These are phyloP conservation scores for Papilio glaucus DNA, from an alignment of 1,140 invertebrate genomes.

Conservation along the genomic window DNA sequence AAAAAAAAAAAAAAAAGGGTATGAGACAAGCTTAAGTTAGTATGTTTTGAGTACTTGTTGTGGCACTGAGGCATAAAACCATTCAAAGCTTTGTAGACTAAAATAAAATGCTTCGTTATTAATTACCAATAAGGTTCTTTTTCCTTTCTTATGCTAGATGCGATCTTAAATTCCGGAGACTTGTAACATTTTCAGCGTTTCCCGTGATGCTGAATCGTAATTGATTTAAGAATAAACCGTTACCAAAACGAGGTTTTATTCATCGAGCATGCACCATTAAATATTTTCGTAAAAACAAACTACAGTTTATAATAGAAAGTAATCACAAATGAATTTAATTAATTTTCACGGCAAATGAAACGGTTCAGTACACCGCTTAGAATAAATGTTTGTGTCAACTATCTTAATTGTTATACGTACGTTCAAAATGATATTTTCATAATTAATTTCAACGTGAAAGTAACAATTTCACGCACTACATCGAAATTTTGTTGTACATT, in stretches of 20 bases:
- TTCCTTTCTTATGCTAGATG: too few species aligned
- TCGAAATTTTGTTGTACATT: not conserved
- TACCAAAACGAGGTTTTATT: not conserved
- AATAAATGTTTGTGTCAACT: not conserved
- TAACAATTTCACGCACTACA: not conserved
- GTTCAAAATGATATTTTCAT: not conserved
- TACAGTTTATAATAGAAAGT: not conserved
- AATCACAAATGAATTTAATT: conserved; percentile 1
- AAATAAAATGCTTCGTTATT: too few species aligned
- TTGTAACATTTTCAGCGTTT: not conserved
- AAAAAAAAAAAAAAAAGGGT: too few species aligned
- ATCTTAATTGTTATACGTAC: not conserved
- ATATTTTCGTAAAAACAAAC: not conserved
- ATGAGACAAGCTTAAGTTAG: too few species aligned
- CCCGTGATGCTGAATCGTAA: not conserved
- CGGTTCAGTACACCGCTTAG: not conserved
- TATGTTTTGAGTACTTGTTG: too few species aligned
- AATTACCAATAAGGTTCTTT: too few species aligned
- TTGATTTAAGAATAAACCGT: not conserved
- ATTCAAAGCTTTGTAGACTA: too few species aligned
- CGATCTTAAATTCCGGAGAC: too few species aligned
- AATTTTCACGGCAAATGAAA: not conserved
- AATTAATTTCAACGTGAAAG: conserved; percentile 21
- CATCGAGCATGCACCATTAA: not conserved
- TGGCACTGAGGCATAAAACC: too few species aligned